These are phyloP conservation scores for Pomatostomus ruficeps DNA, from an alignment of 2,113 vertebrate species.

Conservation along the genomic window DNA sequence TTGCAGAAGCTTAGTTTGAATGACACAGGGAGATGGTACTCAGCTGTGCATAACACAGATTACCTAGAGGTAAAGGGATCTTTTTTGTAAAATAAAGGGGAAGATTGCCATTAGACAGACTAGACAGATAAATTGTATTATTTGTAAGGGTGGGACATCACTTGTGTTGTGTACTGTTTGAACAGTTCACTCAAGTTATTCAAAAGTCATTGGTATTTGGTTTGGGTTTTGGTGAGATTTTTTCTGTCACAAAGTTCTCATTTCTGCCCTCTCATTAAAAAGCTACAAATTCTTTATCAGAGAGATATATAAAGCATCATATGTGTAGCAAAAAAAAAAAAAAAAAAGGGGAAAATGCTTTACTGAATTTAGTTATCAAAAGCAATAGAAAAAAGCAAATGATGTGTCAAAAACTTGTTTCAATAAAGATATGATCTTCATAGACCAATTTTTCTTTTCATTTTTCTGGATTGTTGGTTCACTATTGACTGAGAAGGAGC, in stretches of 20 bases:
- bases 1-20: not conserved
- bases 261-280: not conserved
- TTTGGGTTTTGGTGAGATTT: not conserved
- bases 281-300: not conserved
- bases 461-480: conserved; percentile 1
- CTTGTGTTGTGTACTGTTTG: not conserved
- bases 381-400: not conserved
- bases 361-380: not conserved
- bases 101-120: not conserved
- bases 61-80: not conserved
- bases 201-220: not conserved
- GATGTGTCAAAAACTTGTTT: not conserved
- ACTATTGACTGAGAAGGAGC: not conserved
- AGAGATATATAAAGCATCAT: not conserved
- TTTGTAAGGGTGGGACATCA: not conserved
- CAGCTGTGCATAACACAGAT: not conserved
- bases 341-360: not conserved
- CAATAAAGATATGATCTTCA: not conserved
- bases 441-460: not conserved
- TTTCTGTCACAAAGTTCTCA: not conserved
- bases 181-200: not conserved
- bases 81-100: not conserved
- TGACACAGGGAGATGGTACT: not conserved
- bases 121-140: not conserved
- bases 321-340: not conserved